Evolutionary conservation across 2,888 invertebrate genomes (phyloP), one percentile per base, ranked within the genome.

Genomic region (Clunio marinus): DNA sequence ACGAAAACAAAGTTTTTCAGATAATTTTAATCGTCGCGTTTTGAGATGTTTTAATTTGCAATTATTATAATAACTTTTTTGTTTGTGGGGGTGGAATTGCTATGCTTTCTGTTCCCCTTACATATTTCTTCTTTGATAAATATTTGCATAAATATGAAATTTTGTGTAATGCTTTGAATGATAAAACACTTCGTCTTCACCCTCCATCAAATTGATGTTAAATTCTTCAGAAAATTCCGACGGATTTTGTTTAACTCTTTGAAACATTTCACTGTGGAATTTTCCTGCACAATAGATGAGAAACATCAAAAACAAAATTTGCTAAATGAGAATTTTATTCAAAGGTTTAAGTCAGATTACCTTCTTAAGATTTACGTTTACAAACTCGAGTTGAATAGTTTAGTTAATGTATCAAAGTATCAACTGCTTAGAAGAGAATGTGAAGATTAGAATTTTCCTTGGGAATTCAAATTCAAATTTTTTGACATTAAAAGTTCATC

Each of bases 11-110:
- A n/a, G n/a, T n/a, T 13, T 27, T 27, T 63, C 25, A 45, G 63
- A 63, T 63, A 63, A 63, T 63, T 63, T 63, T 63, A 63, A 63
- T 63, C 46, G 63, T 45, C 63, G 37, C 51, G 22, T 20, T 51
- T 17, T 45, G 63, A 63, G 63, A 63, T 45, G 63, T 45, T 45
- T 63, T 63, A 63, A 63, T 63, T 63, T 63, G 27, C 46, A 51
- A 51, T 51, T 51, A 46, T 63, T 63, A 1, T 27, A 46, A 63
- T 46, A 63, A 63, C 35, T 41, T n/a, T 45, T 28, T 20, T 15
- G 35, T 13, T 60, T 20, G 4, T 35, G 35, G 25, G 28, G 20
- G 17, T 35, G 10, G 10, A 35, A 27, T 58, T 58, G 58, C 28
- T 58, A 58, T 58, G 25, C 15, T 37, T 60, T 37, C n/a, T 2